A percentile compares a stretch with the other conserved stretches of the same genome.
phyloP scores from a whole-genome alignment of 2,888 invertebrate species.

The Phortica magna region DNA sequence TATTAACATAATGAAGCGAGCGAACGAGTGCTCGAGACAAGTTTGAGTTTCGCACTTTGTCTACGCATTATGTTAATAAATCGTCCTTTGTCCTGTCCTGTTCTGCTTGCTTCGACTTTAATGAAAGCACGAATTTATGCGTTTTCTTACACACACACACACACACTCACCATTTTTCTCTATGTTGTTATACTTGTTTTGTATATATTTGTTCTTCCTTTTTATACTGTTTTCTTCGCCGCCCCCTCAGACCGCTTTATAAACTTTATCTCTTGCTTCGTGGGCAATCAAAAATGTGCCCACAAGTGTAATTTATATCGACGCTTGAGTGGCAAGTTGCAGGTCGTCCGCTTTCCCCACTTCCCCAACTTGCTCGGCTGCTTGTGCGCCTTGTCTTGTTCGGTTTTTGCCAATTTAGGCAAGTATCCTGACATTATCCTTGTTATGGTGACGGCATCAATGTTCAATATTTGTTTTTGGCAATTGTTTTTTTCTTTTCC shows the following conservation, averaged over 20 bases:
- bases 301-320: slow-evolving; percentile 29
- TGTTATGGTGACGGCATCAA: neutral
- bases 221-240: neutral
- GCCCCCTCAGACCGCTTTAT: neutral
- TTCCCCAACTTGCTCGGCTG: too few species aligned
- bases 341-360: too few species aligned
- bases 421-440: neutral
- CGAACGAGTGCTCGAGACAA: neutral
- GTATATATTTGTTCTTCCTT: neutral
- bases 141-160: slow-evolving; percentile 16
- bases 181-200: neutral
- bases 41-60: slow-evolving; percentile 18
- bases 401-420: neutral
- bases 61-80: slow-evolving; percentile 32
- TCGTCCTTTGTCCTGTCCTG: slow-evolving; percentile 1
- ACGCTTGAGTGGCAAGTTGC: neutral
- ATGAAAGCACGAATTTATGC: slow-evolving; percentile 32
- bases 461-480: slow-evolving; percentile 9
- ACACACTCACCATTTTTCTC: neutral
- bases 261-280: neutral
- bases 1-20: slow-evolving; percentile 30
- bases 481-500: slow-evolving; percentile 10
- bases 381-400: too few species aligned
- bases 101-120: slow-evolving; percentile 4
- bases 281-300: slow-evolving; percentile 20